A percentile compares a stretch with the other conserved stretches of the same genome.
phyloP scores from a whole-genome alignment of 1,140 invertebrate species.

The Hermatobates lingyangjiaoensis region DNA sequence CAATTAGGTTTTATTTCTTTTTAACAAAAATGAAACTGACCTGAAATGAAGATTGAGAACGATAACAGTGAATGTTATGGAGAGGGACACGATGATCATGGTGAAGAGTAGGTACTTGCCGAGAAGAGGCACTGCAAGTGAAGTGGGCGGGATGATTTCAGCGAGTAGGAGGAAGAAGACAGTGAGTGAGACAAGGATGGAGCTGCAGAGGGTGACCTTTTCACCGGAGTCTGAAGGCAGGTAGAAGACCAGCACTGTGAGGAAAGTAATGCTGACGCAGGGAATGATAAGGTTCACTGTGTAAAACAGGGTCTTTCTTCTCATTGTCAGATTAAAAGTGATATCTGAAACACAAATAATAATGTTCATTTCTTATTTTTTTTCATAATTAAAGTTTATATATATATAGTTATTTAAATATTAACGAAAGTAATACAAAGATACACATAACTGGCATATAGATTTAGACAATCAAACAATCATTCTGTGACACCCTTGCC shows the following conservation, averaged over 20 bases:
- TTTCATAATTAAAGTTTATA: too few relatives aligned
- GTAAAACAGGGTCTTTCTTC: conserved; percentile 79
- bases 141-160: conserved; percentile 95
- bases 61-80: conserved; percentile 91
- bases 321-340: conserved; percentile 87
- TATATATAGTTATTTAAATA: too few relatives aligned
- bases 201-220: conserved; percentile 88
- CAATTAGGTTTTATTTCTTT: too few relatives aligned
- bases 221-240: conserved; percentile 88
- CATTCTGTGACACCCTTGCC: too few relatives aligned
- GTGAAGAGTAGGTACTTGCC: conserved; percentile 93
- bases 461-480: too few relatives aligned
- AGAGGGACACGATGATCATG: conserved; percentile 91
- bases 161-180: conserved; percentile 95
- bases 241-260: conserved; percentile 90
- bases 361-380: too few relatives aligned
- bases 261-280: conserved; percentile 77
- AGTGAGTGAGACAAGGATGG: conserved; percentile 91
- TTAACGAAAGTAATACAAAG: too few relatives aligned
- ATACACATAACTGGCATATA: too few relatives aligned
- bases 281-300: conserved; percentile 81
- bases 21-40: conserved; percentile 18
- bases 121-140: conserved; percentile 86
- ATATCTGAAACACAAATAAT: conserved; percentile 53
- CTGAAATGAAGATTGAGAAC: conserved; percentile 95